Conservation (phyloP, 2,888 invertebrate genomes). For the Apoderus coryli region DNA sequence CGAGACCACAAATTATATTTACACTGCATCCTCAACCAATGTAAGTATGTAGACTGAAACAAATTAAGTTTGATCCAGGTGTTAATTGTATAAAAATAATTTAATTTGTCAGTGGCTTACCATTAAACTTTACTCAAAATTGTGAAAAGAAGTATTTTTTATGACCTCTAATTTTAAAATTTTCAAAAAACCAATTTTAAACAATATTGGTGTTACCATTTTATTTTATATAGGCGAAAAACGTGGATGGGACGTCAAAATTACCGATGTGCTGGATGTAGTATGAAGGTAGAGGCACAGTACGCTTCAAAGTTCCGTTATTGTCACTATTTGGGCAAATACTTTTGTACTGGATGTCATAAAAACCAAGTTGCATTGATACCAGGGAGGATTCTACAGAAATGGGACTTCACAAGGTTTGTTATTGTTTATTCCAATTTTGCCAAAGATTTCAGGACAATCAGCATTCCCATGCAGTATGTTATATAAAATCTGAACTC, state of each 20-base stretch:
- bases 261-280: slow-evolving; percentile 72
- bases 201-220: too few relatives aligned
- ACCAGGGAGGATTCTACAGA: slow-evolving; percentile 48
- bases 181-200: too few relatives aligned
- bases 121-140: too few relatives aligned
- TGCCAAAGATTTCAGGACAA: too few relatives aligned
- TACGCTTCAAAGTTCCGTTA: slow-evolving; percentile 63
- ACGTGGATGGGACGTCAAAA: slow-evolving; percentile 55
- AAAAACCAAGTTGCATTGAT: slow-evolving; percentile 59
- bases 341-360: slow-evolving; percentile 79
- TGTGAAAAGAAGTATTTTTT: too few relatives aligned
- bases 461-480: too few relatives aligned
- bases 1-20: slow-evolving; percentile 69
- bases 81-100: too few relatives aligned
- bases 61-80: too few relatives aligned
- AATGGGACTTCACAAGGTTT: slow-evolving; percentile 48
- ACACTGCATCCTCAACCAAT: slow-evolving; percentile 53
- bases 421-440: too few relatives aligned
- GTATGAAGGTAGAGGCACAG: slow-evolving; percentile 57
- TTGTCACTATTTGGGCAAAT: slow-evolving; percentile 71
- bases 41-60: slow-evolving; percentile 36
- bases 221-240: slow-evolving; percentile 39
- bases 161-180: too few relatives aligned
- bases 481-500: too few relatives aligned
- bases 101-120: too few relatives aligned